Conservation (phyloP, 1,140 invertebrate genomes). For the Aphidius gifuensis region DNA sequence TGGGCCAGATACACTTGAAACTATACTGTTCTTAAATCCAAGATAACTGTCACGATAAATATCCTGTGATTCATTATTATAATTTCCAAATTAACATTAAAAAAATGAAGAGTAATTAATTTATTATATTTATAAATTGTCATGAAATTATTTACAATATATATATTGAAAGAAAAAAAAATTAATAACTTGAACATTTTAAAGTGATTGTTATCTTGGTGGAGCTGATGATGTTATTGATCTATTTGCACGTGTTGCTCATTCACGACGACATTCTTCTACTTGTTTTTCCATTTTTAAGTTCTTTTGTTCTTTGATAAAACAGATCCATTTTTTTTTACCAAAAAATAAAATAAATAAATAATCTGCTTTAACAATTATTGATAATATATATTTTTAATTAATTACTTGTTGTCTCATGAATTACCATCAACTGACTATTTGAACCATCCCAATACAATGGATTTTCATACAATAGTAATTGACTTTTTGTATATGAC, state of each 20-base stretch:
- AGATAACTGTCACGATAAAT: slow-evolving; percentile 81
- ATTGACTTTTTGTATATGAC: slow-evolving; percentile 89
- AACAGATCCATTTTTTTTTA: slow-evolving; percentile 70
- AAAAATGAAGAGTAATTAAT: too few species aligned
- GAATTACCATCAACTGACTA: slow-evolving; percentile 72
- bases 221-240: slow-evolving; percentile 42
- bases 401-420: slow-evolving; percentile 75
- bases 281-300: slow-evolving; percentile 76
- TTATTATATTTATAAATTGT: too few species aligned
- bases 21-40: slow-evolving; percentile 84
- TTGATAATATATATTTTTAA: not conserved
- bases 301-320: slow-evolving; percentile 80
- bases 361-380: not conserved
- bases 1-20: slow-evolving; percentile 92
- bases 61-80: slow-evolving; percentile 73
- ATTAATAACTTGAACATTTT: slow-evolving; percentile 63
- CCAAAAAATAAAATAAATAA: slow-evolving; percentile 23
- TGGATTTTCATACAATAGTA: slow-evolving; percentile 88
- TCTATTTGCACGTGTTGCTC: slow-evolving; percentile 54
- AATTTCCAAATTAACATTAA: slow-evolving; percentile 61
- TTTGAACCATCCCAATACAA: slow-evolving; percentile 73
- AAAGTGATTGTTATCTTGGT: slow-evolving; percentile 51
- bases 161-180: too few species aligned
- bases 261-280: slow-evolving; percentile 66
- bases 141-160: too few species aligned